These are phyloP conservation scores for Terebella lapidaria DNA, from an alignment of 2,888 invertebrate genomes.

Conservation along the genomic window DNA sequence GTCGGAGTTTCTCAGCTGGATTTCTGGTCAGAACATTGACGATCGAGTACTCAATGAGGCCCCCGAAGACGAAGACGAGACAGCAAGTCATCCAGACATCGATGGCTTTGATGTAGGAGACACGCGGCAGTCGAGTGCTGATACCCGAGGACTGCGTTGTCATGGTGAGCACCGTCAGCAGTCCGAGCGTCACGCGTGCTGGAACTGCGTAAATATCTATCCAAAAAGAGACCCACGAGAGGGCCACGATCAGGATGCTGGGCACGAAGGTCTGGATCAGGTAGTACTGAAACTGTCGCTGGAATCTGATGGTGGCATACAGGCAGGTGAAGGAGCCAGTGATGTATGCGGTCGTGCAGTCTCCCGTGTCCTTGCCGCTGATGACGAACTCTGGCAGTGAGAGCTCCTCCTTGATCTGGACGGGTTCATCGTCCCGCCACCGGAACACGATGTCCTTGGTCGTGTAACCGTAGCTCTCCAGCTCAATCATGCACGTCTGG, in stretches of 20 bases:
- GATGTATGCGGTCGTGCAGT: conserved; percentile 12
- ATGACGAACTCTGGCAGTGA: conserved; percentile 16
- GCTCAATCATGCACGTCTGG: conserved; percentile 69
- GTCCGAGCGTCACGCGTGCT: conserved; percentile 23
- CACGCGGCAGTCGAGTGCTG: conserved; percentile 14
- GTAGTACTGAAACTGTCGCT: conserved; percentile 21
- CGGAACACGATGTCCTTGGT: conserved; percentile 16
- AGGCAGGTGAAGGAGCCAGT: conserved; percentile 19
- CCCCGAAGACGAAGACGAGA: conserved; percentile 21
- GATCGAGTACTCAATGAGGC: conserved; percentile 19
- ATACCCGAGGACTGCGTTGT: conserved; percentile 18
- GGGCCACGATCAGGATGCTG: conserved; percentile 20
- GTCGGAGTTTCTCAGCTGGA: too few species aligned
- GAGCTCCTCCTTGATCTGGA: conserved; percentile 14
- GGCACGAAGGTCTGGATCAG: conserved; percentile 25
- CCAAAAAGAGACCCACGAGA: conserved; percentile 28
- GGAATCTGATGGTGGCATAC: conserved; percentile 12
- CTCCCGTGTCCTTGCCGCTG: conserved; percentile 4
- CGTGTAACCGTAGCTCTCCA: conserved; percentile 56
- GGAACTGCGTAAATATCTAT: conserved; percentile 25
- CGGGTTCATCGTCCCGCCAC: conserved; percentile 13
- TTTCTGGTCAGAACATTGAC: conserved; percentile 16
- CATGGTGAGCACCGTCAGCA: conserved; percentile 20
- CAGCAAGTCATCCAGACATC: conserved; percentile 21
- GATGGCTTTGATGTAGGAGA: conserved; percentile 15